Conservation (phyloP, 2,888 invertebrate genomes). For the Conomelus anceps region DNA sequence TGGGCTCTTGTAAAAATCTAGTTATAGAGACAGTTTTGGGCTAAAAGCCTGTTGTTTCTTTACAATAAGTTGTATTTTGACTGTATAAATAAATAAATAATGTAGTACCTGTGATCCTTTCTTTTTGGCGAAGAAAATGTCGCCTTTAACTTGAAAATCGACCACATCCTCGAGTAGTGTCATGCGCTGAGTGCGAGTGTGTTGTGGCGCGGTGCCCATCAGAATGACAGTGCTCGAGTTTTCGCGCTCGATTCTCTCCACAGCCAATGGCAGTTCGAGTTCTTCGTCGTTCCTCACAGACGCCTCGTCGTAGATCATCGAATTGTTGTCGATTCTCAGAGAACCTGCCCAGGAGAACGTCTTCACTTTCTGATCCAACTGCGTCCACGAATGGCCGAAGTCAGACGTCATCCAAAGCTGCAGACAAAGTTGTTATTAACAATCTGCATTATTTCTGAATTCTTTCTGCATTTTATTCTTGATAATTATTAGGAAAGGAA, state of each 20-base stretch:
- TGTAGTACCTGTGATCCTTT: conserved; percentile 42
- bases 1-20: too few relatives aligned
- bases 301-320: background rate
- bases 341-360: conserved; percentile 65
- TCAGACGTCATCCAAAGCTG: conserved; percentile 71
- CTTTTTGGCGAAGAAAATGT: conserved; percentile 78
- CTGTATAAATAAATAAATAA: background rate
- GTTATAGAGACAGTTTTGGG: too few relatives aligned
- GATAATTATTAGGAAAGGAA: background rate
- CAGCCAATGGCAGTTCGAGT: conserved; percentile 48
- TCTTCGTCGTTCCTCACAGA: conserved; percentile 43
- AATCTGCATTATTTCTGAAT: conserved; percentile 8
- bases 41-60: too few relatives aligned
- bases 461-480: background rate
- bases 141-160: conserved; percentile 75
- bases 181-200: conserved; percentile 5
- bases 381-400: conserved; percentile 64
- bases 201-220: conserved; percentile 38
- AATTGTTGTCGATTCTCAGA: background rate
- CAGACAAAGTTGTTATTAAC: conserved; percentile 39
- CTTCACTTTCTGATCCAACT: conserved; percentile 66
- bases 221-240: conserved; percentile 48
- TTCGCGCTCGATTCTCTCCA: conserved; percentile 61
- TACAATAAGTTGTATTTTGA: too few relatives aligned
- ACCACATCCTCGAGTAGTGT: conserved; percentile 60